Evolutionary conservation across 1,140 invertebrate species (phyloP).

Genomic region (Caenorhabditis latens): DNA sequence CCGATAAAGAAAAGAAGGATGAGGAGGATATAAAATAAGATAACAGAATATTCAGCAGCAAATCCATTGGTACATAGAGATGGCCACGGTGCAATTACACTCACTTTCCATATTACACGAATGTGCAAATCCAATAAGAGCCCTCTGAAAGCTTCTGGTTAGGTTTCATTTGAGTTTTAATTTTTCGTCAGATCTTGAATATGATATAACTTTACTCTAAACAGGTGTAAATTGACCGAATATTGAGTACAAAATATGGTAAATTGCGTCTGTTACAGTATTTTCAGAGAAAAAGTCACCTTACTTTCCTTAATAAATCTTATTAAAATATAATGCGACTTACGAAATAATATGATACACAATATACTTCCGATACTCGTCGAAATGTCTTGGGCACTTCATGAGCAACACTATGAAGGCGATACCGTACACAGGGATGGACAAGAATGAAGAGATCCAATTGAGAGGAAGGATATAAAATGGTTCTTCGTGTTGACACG

Average conservation of each 20-base stretch:
- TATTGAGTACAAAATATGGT: no score
- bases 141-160: not conserved
- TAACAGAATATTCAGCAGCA: not conserved
- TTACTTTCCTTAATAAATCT: no score
- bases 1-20: not conserved
- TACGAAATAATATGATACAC: not conserved
- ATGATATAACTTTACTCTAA: no score
- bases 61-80: not conserved
- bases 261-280: no score
- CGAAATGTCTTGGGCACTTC: not conserved
- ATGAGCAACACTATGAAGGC: not conserved
- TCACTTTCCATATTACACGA: not conserved
- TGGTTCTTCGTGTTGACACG: not conserved
- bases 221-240: no score
- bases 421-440: not conserved
- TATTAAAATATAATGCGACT: not conserved
- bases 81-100: not conserved
- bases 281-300: no score
- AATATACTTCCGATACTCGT: not conserved
- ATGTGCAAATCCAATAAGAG: not conserved
- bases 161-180: no score
- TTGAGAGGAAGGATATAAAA: not conserved
- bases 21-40: not conserved
- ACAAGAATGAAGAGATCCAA: not conserved
- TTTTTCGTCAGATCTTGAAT: no score